A percentile compares a stretch with the other conserved stretches of the same genome.
These are phyloP conservation scores for Alaudala cheleensis DNA, from an alignment of 2,113 vertebrate genomes.

Conservation along the genomic window DNA sequence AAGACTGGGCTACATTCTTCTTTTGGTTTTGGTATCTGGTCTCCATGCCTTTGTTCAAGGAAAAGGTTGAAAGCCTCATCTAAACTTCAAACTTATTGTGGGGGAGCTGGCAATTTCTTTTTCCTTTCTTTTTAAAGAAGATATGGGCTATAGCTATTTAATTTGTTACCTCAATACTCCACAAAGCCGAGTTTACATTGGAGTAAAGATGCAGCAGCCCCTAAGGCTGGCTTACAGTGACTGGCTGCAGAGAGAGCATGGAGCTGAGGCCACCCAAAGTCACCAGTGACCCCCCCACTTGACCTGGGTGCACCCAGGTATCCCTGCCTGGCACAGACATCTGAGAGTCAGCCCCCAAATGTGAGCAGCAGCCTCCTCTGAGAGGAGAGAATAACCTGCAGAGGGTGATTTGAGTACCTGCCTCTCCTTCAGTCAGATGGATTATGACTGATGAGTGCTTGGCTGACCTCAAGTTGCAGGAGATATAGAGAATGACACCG, in stretches of 20 bases:
- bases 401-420: not conserved
- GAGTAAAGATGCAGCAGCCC: not conserved
- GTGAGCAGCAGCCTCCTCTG: not conserved
- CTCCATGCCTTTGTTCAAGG: not conserved
- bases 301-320: fast-evolving
- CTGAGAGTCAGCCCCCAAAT: fast-evolving
- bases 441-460: not conserved
- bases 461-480: not conserved
- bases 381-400: not conserved
- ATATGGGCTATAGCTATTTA: not conserved
- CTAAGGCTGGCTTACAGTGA: not conserved
- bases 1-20: not conserved
- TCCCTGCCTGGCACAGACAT: not conserved
- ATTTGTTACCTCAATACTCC: not conserved
- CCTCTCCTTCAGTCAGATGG: not conserved
- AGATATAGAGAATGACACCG: not conserved
- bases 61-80: not conserved
- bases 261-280: not conserved
- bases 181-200: not conserved
- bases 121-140: not conserved
- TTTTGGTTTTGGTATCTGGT: not conserved
- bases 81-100: not conserved
- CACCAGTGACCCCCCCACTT: not conserved
- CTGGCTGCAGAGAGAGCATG: fast-evolving
- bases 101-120: not conserved